A percentile compares a stretch with the other conserved stretches of the same genome.
phyloP scores from a whole-genome alignment of 2,113 vertebrate species.

The Boleophthalmus pectinirostris region DNA sequence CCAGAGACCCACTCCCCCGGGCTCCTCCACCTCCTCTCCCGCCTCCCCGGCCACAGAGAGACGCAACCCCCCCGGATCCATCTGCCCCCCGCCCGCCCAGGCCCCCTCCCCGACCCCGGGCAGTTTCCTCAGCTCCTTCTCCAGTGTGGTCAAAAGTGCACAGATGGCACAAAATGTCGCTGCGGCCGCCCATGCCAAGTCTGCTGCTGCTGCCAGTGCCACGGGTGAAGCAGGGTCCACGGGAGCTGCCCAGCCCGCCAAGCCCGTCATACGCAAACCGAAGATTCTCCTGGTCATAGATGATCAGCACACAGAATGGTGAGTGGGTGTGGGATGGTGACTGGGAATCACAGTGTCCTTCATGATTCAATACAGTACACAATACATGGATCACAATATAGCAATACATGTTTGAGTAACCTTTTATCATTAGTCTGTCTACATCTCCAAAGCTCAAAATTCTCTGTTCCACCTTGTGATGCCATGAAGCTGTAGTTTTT shows the following conservation, averaged over 20 bases:
- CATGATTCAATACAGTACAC: no score
- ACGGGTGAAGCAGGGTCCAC: slow-evolving; percentile 47
- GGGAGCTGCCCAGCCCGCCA: slow-evolving; percentile 35
- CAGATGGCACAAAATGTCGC: slow-evolving; percentile 83
- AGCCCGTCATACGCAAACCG: slow-evolving; percentile 82
- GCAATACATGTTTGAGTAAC: background rate
- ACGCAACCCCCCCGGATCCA: slow-evolving; percentile 75
- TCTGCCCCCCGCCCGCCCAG: slow-evolving; percentile 54
- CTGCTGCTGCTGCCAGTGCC: slow-evolving; percentile 34
- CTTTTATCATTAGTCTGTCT: no score
- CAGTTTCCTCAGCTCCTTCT: slow-evolving; percentile 94
- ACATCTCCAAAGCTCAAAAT: no score
- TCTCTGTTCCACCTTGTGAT: no score
- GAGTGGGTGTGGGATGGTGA: slow-evolving; percentile 69
- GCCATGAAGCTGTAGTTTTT: no score
- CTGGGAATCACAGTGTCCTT: no score
- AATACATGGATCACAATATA: no score
- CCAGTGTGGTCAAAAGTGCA: slow-evolving; percentile 89
- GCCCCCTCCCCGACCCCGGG: slow-evolving; percentile 48
- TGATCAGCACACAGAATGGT: slow-evolving; percentile 94
- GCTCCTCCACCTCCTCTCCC: slow-evolving; percentile 85
- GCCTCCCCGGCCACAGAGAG: slow-evolving; percentile 75
- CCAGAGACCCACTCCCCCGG: slow-evolving; percentile 81
- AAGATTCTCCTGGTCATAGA: slow-evolving; percentile 90
- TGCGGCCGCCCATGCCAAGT: slow-evolving; percentile 79